phyloP scores from a whole-genome alignment of 2,797 vertebrate species.

The Parauchenoglanis ngamensis region DNA sequence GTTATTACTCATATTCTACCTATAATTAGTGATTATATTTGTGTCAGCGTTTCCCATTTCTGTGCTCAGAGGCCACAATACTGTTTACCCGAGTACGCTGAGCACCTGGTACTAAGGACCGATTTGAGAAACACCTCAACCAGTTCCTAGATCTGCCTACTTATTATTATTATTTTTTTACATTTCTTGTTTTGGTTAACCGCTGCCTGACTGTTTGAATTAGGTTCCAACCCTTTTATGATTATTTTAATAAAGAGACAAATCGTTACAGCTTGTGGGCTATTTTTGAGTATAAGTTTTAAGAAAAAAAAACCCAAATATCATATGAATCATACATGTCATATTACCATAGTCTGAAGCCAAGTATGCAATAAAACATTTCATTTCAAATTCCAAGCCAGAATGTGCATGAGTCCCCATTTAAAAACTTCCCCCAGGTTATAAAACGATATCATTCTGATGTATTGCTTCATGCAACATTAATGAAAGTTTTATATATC shows the following conservation, averaged over 20 bases:
- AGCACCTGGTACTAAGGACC: not conserved
- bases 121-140: not conserved
- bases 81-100: not conserved
- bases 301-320: not conserved
- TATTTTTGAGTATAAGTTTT: not conserved
- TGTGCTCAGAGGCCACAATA: too few relatives aligned
- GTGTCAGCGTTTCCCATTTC: not conserved
- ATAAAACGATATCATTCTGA: not conserved
- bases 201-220: not conserved
- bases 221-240: not conserved
- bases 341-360: not conserved
- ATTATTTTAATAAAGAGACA: not conserved
- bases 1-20: not conserved
- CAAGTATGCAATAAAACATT: not conserved
- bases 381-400: not conserved
- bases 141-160: not conserved
- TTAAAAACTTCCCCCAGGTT: not conserved
- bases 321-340: not conserved
- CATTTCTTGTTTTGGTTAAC: not conserved
- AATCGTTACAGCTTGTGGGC: not conserved
- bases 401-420: not conserved
- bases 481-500: slow-evolving; percentile 4
- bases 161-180: not conserved
- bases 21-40: not conserved
- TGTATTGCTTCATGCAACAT: not conserved